Evolutionary conservation across 1,140 invertebrate species (phyloP), one percentile per base, ranked within the genome.

Genomic region (Bombus confusus): DNA sequence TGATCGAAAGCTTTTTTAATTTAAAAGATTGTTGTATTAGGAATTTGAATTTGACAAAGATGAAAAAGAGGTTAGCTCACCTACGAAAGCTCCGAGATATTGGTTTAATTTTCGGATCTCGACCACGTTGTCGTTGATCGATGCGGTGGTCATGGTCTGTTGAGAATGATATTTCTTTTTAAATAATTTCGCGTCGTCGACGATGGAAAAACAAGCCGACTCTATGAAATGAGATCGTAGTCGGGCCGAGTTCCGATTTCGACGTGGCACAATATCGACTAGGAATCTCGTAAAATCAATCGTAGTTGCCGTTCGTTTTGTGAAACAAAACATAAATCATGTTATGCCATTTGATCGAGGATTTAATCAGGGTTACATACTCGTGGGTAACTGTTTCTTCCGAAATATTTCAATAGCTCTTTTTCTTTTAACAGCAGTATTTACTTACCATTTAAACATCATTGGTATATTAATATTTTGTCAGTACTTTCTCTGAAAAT

Each of bases 41-140:
- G n/a, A 62, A 62, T 13, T 78, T 66, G n/a, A 52, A 83, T 66
- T 13, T 31, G 6, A 3, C 15, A 31, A 39, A 57, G 52, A 68
- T 22, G 37, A 18, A n/a, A 22, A 37, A 43, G 37, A 47, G 72
- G 78, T 86, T 82, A 57, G 80, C 90, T 91, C 89, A 94, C 94
- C 92, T 43, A 93, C 83, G 69, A 93, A 87, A 34, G 92, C 91
- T 28, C 91, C 92, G 47, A 93, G 22, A 47, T 94, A 92, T 87
- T 94, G 94, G 87, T 93, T 93, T 81, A 92, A 91, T 89, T 86
- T 93, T n/a, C 72, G 71, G n/a, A 84, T 72, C 43, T 43, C 79
- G 18, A 3, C 34, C 31, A 39, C n/a, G 28, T 77, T 68, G 64
- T 83, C 69, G 39, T 81, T 66, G 79, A 66, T 41, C 57, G 82